Evolutionary conservation across 2,113 vertebrate species (phyloP), one percentile per base, ranked within the genome.

Genomic region (Aplodontia rufa): DNA sequence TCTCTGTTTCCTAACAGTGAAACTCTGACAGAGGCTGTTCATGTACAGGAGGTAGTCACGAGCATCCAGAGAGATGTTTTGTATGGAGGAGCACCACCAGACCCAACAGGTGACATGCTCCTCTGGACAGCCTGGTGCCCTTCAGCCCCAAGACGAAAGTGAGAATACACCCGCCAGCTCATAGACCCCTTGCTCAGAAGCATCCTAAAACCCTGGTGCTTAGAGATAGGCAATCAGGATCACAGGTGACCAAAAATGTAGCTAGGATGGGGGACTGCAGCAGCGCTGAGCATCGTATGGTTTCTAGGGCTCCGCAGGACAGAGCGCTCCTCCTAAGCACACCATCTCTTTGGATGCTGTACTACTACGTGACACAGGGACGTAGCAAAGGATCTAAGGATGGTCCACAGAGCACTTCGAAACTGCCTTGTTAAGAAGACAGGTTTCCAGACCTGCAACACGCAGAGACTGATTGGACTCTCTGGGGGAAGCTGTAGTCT

Each of bases 331-430:
- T 45, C 26, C 75, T 28, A 20, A 8, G 58, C 40, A 10, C 6
- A 5, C 16, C 58, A 3, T 11, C 37, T 32, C 19, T 55, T 8
- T 55, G 32, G 30, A n/a, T 3, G 3, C 37, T 72, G 3, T 42
- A 12, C 22, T 0, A 1, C 12, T 5, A 0, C 0, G 35, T n/a
- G 0, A 20, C 4, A 5, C 22, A 62, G 16, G 37, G 32, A 45
- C 47, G 51, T 62, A 7, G 42, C 4, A 26, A 37, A 92, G 30
- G 22, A 51, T 76, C 49, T 0, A 11, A n/a, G 45, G 28, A 24
- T 51, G 51, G 37, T 40, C 51, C 30, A 10, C 28, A 28, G 53
- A 40, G 32, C 49, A 32, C 30, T 28, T 13, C 53, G 74, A 60
- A 71, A 49, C n/a, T 35, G 6, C 30, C 64, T 45, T 5, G 7